A percentile compares a stretch with the other conserved stretches of the same genome.
These are phyloP conservation scores for Sakesphorus luctuosus DNA, from an alignment of 2,113 vertebrate genomes.

Conservation along the genomic window DNA sequence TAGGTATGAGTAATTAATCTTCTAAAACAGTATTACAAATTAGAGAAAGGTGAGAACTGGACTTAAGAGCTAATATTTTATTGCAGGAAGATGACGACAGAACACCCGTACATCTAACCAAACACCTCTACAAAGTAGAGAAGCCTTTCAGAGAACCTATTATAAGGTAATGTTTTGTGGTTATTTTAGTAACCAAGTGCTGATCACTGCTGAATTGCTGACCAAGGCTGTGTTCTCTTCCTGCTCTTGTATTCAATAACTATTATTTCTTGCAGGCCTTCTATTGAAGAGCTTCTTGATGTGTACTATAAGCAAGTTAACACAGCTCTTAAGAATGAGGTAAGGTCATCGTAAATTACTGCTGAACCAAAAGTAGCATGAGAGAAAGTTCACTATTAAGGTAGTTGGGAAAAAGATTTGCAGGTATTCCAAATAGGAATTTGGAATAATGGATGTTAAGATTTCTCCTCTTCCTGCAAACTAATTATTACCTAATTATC, in stretches of 20 bases:
- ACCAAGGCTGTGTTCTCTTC: neutral
- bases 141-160: conserved; percentile 91
- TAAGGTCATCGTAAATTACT: conserved; percentile 46
- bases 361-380: neutral
- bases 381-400: neutral
- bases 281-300: conserved; percentile 87
- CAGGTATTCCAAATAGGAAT: neutral
- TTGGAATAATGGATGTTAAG: neutral
- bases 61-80: conserved; percentile 1
- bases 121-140: conserved; percentile 86
- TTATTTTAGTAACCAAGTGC: neutral
- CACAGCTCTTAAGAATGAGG: conserved; percentile 86
- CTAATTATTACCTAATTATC: neutral
- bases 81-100: conserved; percentile 89
- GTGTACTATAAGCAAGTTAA: conserved; percentile 88
- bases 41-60: neutral
- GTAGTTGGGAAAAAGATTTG: neutral
- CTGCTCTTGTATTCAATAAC: neutral
- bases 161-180: conserved; percentile 80
- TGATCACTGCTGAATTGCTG: neutral
- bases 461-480: neutral
- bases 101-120: conserved; percentile 83
- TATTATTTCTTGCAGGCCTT: conserved; percentile 79
- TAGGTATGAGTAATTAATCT: neutral
- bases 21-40: neutral